Evolutionary conservation across 2,797 vertebrate genomes (phyloP).

Genomic region (Octomys mimax): DNA sequence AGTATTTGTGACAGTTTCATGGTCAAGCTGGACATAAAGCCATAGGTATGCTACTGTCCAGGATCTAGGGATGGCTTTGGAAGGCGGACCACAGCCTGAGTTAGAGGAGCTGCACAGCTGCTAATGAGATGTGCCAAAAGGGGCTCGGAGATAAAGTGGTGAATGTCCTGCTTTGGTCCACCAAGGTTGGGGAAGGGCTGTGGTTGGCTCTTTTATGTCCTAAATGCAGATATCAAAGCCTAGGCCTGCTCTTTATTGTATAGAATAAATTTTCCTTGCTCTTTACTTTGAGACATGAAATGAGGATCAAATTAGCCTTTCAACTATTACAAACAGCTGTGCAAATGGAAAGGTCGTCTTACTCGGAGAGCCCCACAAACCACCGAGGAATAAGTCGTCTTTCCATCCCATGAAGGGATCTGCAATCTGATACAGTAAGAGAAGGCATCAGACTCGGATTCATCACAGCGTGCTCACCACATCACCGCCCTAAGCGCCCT

Average conservation of each 20-base stretch:
- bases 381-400: not conserved
- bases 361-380: not conserved
- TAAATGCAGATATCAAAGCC: not conserved
- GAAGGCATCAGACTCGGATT: slow-evolving; percentile 49
- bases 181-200: not conserved
- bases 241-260: slow-evolving; percentile 15
- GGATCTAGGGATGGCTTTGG: not conserved
- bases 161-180: not conserved
- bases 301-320: slow-evolving; percentile 52
- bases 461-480: not conserved
- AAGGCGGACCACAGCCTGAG: not conserved
- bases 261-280: slow-evolving; percentile 29
- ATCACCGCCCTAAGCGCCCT: not conserved
- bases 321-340: slow-evolving; percentile 59
- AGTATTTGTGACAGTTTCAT: not conserved
- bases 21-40: not conserved
- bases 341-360: slow-evolving; percentile 55
- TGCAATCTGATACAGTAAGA: slow-evolving; percentile 37
- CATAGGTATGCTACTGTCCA: not conserved
- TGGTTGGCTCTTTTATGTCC: not conserved
- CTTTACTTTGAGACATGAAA: slow-evolving; percentile 55
- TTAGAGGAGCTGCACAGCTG: not conserved
- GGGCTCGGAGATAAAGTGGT: not conserved
- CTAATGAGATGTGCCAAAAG: not conserved
- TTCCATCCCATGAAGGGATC: slow-evolving; percentile 20